phyloP scores from a whole-genome alignment of 1,140 invertebrate species.

The Lepidurus couesii region DNA sequence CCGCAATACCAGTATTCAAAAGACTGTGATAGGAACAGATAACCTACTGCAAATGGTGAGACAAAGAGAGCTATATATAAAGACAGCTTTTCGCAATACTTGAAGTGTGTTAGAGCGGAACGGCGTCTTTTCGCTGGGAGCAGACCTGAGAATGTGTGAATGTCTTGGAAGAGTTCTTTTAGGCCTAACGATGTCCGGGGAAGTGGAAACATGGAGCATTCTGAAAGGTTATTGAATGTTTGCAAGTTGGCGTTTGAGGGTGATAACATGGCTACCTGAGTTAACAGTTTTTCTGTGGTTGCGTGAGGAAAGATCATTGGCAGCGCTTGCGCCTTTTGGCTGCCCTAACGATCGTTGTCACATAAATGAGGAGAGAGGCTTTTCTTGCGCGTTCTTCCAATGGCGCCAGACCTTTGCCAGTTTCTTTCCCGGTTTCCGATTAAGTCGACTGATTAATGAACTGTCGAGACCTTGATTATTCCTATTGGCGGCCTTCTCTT shows the following conservation, averaged over 20 bases:
- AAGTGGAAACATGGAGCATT: background rate
- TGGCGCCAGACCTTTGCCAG: constrained; percentile 11
- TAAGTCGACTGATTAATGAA: constrained; percentile 20
- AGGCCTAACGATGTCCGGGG: background rate
- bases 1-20: too few species aligned
- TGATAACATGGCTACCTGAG: constrained; percentile 10
- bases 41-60: too few species aligned
- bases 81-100: too few species aligned
- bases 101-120: too few species aligned
- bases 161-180: too few species aligned
- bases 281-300: background rate
- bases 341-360: constrained; percentile 9
- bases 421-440: background rate
- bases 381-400: background rate
- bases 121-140: too few species aligned
- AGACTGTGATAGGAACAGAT: too few species aligned
- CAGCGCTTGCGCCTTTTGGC: constrained; percentile 16
- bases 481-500: constrained; percentile 15
- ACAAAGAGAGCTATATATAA: too few species aligned
- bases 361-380: background rate
- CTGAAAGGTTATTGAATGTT: background rate
- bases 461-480: constrained; percentile 22
- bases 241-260: background rate
- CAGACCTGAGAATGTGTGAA: too few species aligned
- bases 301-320: constrained; percentile 1